Evolutionary conservation across 2,888 invertebrate genomes (phyloP).

Genomic region (Tubulanus polymorphus): DNA sequence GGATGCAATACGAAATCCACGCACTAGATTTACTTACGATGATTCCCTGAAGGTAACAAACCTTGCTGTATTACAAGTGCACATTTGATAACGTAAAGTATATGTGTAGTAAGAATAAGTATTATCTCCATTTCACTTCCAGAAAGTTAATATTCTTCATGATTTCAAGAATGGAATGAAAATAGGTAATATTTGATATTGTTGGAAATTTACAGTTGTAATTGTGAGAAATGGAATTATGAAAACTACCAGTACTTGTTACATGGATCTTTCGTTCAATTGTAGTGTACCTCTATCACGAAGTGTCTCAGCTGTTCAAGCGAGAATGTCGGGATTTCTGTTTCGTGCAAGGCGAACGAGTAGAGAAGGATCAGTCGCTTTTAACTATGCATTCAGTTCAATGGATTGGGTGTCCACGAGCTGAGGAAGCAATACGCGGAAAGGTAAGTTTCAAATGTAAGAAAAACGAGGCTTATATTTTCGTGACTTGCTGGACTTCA

Average conservation of each 20-base stretch:
- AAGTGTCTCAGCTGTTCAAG: conserved; percentile 39
- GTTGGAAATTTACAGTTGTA: not conserved
- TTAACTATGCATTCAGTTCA: conserved; percentile 36
- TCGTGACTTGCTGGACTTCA: not conserved
- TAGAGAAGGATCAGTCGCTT: conserved; percentile 39
- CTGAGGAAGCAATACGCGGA: conserved; percentile 7
- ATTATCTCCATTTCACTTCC: not conserved
- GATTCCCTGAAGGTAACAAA: conserved; percentile 41
- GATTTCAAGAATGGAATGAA: conserved; percentile 16
- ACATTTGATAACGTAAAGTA: too few relatives aligned
- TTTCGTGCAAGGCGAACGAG: conserved; percentile 38
- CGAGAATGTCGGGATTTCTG: conserved; percentile 41
- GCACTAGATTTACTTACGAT: conserved; percentile 46
- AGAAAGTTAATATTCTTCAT: conserved; percentile 17
- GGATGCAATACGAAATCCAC: conserved; percentile 42
- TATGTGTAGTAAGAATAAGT: too few relatives aligned
- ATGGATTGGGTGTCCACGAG: conserved; percentile 9
- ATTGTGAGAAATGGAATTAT: too few relatives aligned
- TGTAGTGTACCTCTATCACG: conserved; percentile 45
- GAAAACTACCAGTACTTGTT: not conserved
- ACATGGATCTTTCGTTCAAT: conserved; percentile 5
- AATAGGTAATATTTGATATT: conserved; percentile 10
- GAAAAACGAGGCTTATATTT: not conserved
- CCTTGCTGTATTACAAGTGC: not conserved
- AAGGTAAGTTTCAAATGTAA: conserved; percentile 7